phyloP scores from a whole-genome alignment of 2,113 vertebrate genomes.

The Dolichotis patagonum region DNA sequence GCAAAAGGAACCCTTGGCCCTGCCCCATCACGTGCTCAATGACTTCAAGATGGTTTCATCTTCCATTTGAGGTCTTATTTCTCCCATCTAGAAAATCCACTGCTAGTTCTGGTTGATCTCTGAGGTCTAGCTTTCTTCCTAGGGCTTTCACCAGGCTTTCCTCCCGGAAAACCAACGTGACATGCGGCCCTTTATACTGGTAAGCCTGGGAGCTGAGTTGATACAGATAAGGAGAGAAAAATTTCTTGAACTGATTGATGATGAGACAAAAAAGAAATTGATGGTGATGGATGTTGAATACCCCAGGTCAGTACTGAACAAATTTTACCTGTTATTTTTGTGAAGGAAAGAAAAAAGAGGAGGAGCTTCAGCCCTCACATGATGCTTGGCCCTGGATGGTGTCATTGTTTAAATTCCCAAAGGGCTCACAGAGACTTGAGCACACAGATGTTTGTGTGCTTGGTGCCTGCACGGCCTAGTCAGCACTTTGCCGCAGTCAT shows the following conservation, averaged over 20 bases:
- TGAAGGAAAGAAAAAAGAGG: neutral
- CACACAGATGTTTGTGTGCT: conserved; percentile 3
- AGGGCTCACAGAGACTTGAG: neutral
- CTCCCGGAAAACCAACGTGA: conserved; percentile 69
- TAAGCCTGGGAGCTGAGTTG: conserved; percentile 80
- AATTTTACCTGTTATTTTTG: neutral
- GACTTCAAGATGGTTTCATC: neutral
- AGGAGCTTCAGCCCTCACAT: neutral
- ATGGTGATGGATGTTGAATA: conserved; percentile 44
- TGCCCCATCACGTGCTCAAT: neutral
- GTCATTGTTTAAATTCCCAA: neutral
- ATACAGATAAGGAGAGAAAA: conserved; percentile 78
- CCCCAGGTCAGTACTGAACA: conserved; percentile 78
- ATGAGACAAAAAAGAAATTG: conserved; percentile 64
- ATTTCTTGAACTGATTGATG: conserved; percentile 75
- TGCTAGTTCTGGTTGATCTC: neutral
- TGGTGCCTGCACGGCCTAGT: neutral
- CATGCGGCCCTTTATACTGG: conserved; percentile 66
- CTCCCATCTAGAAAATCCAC: conserved; percentile 3
- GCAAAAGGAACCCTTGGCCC: neutral
- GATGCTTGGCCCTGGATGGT: neutral
- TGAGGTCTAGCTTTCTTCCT: neutral
- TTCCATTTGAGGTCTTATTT: neutral
- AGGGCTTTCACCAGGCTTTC: conserved; percentile 80
- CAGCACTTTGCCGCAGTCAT: conserved; percentile 1